Percentiles rank a stretch among this genome's conserved stretches.
phyloP scores from a whole-genome alignment of 2,113 vertebrate genomes.

The Eleginops maclovinus region DNA sequence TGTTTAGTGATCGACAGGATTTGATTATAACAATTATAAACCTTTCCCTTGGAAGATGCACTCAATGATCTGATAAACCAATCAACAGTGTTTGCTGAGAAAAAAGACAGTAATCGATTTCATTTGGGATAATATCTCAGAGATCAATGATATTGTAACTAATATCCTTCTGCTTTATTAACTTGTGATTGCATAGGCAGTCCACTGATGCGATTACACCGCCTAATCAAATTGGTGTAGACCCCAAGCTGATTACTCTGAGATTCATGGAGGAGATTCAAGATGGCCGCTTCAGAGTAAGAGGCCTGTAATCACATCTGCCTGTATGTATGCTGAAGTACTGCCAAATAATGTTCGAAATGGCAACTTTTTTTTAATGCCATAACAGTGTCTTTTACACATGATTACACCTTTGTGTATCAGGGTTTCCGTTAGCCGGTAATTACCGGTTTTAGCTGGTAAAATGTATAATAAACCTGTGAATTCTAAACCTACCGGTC shows the following conservation, averaged over 20 bases:
- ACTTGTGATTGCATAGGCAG: conserved; percentile 59
- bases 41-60: conserved; percentile 22
- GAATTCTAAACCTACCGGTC: too few species aligned
- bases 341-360: neutral
- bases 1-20: neutral
- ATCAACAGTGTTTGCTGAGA: conserved; percentile 22
- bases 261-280: conserved; percentile 37
- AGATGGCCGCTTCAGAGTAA: conserved; percentile 22
- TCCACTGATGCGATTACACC: conserved; percentile 63
- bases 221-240: conserved; percentile 65
- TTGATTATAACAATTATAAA: conserved; percentile 33
- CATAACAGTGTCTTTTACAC: neutral
- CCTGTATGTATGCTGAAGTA: neutral
- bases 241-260: conserved; percentile 54
- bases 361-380: neutral
- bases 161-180: conserved; percentile 68
- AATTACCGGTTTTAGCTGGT: too few species aligned
- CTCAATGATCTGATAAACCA: conserved; percentile 34
- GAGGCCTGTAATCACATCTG: neutral
- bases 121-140: conserved; percentile 50
- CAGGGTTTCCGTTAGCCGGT: too few species aligned
- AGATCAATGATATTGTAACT: conserved; percentile 54
- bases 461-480: too few species aligned
- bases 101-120: conserved; percentile 45
- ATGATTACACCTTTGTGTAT: neutral